Evolutionary conservation across 1,140 invertebrate genomes (phyloP), one percentile per base, ranked within the genome.

Genomic region (Penaeus vannamei): DNA sequence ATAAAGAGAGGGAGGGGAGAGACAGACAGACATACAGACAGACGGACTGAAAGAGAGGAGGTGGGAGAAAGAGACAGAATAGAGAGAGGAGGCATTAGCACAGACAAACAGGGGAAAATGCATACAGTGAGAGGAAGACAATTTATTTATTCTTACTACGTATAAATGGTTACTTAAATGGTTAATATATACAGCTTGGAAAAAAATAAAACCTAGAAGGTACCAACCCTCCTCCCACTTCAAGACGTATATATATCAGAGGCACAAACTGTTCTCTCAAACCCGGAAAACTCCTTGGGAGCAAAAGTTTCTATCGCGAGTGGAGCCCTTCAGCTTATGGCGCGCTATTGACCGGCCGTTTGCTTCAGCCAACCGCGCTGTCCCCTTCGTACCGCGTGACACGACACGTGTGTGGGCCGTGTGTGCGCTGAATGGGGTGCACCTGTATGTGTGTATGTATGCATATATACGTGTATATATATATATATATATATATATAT

Each of bases 401-500:
- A 17, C 14, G 32, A 32, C 14, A 1, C 22, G 66, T n/a, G 32
- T 26, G 36, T 42, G 4, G 4, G 36, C 36, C 8, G 36, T 42
- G 36, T 42, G 36, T 42, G 36, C 36, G 8, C 36, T 7, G 36
- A 4, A 42, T 42, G 36, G 66, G 66, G 82, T 61, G 19, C n/a
- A 32, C 20, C 8, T 46, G 22, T 42, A 81, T 81, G 53, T 81
- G 20, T 7, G 53, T 81, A 59, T 81, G 29, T 81, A 59, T n/a
- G 60, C 60, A 59, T 81, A 59, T 81, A 81, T 81, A 81, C n/a
- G 59, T 81, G 20, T 80, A 80, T 80, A 42, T 46, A 42, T 32
- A 32, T 80, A 80, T 80, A 46, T 80, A 80, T 80, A 80, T 80
- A 46, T 80, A 80, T 80, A 46, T 46, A 32, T 80, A 46, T 46